These are phyloP conservation scores for Copsychus sechellarum DNA, from an alignment of 2,113 vertebrate genomes.

Conservation along the genomic window DNA sequence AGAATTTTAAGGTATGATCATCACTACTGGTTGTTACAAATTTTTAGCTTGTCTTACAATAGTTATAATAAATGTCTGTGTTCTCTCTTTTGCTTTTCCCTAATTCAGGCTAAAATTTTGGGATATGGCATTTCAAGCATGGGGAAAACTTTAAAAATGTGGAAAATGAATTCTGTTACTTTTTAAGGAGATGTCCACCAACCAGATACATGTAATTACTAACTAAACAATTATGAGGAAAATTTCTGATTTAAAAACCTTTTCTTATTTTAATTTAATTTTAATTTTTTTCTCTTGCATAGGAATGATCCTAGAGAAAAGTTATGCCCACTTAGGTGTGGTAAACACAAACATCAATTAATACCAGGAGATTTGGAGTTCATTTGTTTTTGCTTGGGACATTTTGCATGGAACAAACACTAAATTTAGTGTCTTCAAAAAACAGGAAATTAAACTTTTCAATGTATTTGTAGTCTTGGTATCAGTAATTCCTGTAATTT, in stretches of 20 bases:
- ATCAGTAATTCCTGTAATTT: background rate
- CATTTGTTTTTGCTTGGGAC: background rate
- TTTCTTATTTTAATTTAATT: background rate
- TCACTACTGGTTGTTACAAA: background rate
- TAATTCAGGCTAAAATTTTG: background rate
- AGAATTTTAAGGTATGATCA: background rate
- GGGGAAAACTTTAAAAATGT: background rate
- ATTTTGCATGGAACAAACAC: background rate
- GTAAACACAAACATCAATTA: background rate
- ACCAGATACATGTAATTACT: background rate
- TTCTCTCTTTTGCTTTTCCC: background rate
- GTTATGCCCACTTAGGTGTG: background rate
- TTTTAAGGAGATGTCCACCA: background rate
- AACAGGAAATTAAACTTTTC: background rate
- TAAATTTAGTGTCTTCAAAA: background rate
- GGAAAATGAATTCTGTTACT: background rate
- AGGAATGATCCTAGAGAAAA: background rate
- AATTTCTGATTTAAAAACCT: conserved; percentile 6
- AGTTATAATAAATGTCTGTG: background rate
- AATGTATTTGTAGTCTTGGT: background rate
- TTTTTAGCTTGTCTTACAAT: background rate
- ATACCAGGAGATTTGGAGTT: background rate
- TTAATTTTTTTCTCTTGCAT: background rate
- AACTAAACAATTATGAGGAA: background rate
- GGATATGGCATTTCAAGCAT: background rate